Evolutionary conservation across 2,888 invertebrate species (phyloP).

Genomic region (Apamea epomidion): DNA sequence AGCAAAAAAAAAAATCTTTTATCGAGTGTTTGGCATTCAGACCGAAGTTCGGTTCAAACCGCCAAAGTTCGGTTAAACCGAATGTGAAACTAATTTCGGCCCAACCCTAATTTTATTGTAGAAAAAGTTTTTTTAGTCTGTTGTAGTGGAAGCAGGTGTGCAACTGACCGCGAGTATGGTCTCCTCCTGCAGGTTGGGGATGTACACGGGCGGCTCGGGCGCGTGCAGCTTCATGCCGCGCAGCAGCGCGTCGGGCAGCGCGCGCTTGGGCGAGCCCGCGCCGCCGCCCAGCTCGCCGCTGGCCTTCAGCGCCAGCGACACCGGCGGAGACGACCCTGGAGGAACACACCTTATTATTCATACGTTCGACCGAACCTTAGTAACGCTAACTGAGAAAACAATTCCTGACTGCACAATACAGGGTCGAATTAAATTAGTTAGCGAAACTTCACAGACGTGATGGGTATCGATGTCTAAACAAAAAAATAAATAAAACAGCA

Average conservation of each 20-base stretch:
- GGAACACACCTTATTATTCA: neutral
- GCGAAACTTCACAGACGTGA: neutral
- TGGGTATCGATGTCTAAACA: neutral
- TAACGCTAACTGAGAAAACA: neutral
- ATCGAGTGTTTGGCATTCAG: neutral
- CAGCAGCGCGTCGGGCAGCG: slow-evolving; percentile 87
- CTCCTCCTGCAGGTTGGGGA: slow-evolving; percentile 98
- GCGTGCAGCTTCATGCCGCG: slow-evolving; percentile 88
- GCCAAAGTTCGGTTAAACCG: neutral
- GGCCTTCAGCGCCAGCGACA: slow-evolving; percentile 86
- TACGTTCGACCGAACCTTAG: neutral
- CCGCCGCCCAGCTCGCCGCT: slow-evolving; percentile 86
- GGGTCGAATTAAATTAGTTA: neutral
- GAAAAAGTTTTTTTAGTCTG: neutral
- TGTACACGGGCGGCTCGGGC: slow-evolving; percentile 92
- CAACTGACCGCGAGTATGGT: slow-evolving; percentile 95
- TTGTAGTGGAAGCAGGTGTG: neutral
- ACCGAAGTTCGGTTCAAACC: neutral
- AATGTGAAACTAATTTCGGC: neutral
- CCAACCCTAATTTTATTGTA: neutral
- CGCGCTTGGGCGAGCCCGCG: slow-evolving; percentile 89
- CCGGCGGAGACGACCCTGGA: slow-evolving; percentile 84
- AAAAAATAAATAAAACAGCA: neutral
- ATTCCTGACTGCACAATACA: neutral
- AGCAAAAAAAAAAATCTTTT: too few relatives aligned